A percentile compares a stretch with the other conserved stretches of the same genome.
Conservation (phyloP, 2,888 invertebrate species). For the Platyscelio sp. region DNA sequence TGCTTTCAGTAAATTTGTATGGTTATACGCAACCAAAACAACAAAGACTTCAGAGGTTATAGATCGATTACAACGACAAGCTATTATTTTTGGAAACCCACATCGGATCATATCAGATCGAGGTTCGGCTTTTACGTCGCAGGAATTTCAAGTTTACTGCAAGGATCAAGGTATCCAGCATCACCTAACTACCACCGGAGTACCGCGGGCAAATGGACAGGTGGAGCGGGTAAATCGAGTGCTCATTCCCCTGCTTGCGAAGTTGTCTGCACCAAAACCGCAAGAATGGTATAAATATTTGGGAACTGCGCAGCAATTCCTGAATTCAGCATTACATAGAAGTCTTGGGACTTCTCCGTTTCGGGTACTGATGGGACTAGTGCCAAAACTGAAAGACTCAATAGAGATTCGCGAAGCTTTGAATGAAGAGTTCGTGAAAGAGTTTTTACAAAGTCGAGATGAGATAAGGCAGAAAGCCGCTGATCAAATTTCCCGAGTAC, state of each 20-base stretch:
- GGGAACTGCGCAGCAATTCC: not conserved
- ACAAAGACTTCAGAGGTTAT: slow-evolving; percentile 36
- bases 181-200: slow-evolving; percentile 2
- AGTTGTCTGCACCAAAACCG: not conserved
- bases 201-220: not conserved
- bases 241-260: not conserved
- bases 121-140: slow-evolving; percentile 54
- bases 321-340: not conserved
- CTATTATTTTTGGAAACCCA: slow-evolving; percentile 64
- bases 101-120: slow-evolving; percentile 43
- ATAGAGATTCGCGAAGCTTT: not conserved
- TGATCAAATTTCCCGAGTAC: not conserved
- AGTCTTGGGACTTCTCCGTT: not conserved
- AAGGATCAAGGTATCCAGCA: slow-evolving; percentile 14
- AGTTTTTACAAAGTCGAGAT: not conserved
- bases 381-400: not conserved
- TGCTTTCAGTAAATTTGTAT: slow-evolving; percentile 47
- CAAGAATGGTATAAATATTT: not conserved
- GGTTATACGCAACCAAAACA: slow-evolving; percentile 23
- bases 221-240: slow-evolving; percentile 7
- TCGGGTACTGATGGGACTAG: not conserved
- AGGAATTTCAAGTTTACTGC: slow-evolving; percentile 56
- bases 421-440: not conserved
- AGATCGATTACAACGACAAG: slow-evolving; percentile 23
- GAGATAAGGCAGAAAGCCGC: not conserved